Conservation (phyloP, 2,797 vertebrate genomes). For the Coluber constrictor region DNA sequence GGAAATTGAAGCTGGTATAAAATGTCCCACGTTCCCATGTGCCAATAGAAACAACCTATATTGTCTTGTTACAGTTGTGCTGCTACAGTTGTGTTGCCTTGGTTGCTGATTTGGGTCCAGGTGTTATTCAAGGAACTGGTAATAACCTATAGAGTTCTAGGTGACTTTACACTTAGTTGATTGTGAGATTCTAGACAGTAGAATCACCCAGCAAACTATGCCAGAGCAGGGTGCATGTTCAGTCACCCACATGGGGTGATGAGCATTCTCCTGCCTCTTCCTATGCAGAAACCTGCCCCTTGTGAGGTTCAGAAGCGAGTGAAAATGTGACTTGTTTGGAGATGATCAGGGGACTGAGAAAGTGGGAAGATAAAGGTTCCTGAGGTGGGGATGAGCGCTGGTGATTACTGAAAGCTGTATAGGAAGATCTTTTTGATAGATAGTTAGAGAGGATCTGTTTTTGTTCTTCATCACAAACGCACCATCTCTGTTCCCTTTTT, state of each 20-base stretch:
- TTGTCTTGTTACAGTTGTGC: background rate
- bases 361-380: background rate
- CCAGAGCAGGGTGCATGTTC: background rate
- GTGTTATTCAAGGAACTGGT: background rate
- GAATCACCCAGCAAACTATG: background rate
- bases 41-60: background rate
- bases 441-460: background rate
- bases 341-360: background rate
- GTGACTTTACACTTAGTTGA: background rate
- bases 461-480: background rate
- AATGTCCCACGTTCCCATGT: background rate
- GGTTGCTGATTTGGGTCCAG: background rate
- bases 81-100: background rate
- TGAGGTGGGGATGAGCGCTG: background rate
- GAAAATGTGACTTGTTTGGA: background rate
- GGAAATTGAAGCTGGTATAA: background rate
- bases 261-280: background rate
- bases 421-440: background rate
- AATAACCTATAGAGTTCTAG: background rate
- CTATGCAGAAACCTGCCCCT: background rate
- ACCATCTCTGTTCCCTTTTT: background rate
- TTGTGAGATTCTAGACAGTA: background rate
- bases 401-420: background rate
- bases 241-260: background rate
- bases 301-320: background rate